Evolutionary conservation across 2,113 vertebrate genomes (phyloP).

Genomic region (Dicentrarchus labrax): DNA sequence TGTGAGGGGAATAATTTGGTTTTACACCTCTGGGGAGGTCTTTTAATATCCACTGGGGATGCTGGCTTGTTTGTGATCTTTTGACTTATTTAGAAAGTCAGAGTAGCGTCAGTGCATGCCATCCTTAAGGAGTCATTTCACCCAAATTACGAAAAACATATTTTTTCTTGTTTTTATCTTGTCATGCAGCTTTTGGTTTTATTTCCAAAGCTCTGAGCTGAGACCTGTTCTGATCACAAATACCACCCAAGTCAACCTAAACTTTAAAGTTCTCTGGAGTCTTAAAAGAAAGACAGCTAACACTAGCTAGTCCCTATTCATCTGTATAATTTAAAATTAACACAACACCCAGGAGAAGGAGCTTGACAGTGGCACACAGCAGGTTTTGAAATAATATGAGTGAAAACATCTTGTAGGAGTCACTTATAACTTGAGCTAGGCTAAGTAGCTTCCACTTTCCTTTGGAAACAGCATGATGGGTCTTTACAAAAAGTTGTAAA

Average conservation of each 20-base stretch:
- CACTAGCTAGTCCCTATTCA: background rate
- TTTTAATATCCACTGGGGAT: conserved; percentile 37
- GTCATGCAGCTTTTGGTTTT: background rate
- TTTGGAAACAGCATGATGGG: background rate
- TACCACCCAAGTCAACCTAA: background rate
- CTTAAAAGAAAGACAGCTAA: background rate
- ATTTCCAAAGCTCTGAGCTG: background rate
- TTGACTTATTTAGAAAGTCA: conserved; percentile 26
- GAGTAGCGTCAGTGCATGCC: conserved; percentile 9
- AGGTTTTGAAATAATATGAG: no score
- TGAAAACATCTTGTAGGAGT: no score
- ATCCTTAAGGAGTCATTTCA: conserved; percentile 14
- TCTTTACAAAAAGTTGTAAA: background rate
- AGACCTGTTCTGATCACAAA: background rate
- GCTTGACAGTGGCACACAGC: no score
- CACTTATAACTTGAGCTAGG: no score
- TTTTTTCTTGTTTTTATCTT: background rate
- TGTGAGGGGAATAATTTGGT: conserved; percentile 40
- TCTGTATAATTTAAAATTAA: background rate
- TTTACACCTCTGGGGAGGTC: conserved; percentile 47
- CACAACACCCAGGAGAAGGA: background rate
- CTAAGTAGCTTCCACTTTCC: background rate
- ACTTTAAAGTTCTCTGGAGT: background rate
- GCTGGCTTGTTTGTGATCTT: conserved; percentile 44
- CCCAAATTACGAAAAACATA: background rate